Evolutionary conservation across 2,888 invertebrate species (phyloP).

Genomic region (Poecilobothrus nobilitatus): DNA sequence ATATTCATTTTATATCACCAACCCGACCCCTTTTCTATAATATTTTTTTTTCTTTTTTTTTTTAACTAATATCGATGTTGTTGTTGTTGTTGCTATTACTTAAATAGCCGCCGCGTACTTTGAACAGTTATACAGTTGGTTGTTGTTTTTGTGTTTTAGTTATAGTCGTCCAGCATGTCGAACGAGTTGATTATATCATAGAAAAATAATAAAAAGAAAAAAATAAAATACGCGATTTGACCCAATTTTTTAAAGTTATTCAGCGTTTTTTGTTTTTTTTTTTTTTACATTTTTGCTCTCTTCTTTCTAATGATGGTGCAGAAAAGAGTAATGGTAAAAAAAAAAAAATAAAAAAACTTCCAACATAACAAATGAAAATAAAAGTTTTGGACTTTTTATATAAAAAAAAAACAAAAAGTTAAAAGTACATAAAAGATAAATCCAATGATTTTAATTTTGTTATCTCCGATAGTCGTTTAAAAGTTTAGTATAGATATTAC

Average conservation of each 20-base stretch:
- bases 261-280: background rate
- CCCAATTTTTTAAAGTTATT: conserved; percentile 5
- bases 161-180: background rate
- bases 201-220: background rate
- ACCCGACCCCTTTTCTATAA: background rate
- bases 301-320: conserved; percentile 3
- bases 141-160: background rate
- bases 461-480: too few relatives aligned
- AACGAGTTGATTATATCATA: conserved; percentile 6
- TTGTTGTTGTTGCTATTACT: background rate
- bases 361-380: background rate
- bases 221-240: background rate
- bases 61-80: background rate
- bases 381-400: background rate
- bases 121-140: background rate
- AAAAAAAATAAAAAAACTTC: background rate
- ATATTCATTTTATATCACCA: background rate
- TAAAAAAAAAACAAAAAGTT: background rate
- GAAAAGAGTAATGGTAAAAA: conserved; percentile 3
- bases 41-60: too few relatives aligned
- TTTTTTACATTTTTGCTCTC: background rate
- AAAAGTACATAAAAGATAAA: too few relatives aligned
- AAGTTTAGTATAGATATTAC: too few relatives aligned
- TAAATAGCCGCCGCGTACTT: background rate
- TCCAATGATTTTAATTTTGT: too few relatives aligned